Conservation (phyloP, 2,888 invertebrate species). For the Galeopsomyia nigrocyanea region DNA sequence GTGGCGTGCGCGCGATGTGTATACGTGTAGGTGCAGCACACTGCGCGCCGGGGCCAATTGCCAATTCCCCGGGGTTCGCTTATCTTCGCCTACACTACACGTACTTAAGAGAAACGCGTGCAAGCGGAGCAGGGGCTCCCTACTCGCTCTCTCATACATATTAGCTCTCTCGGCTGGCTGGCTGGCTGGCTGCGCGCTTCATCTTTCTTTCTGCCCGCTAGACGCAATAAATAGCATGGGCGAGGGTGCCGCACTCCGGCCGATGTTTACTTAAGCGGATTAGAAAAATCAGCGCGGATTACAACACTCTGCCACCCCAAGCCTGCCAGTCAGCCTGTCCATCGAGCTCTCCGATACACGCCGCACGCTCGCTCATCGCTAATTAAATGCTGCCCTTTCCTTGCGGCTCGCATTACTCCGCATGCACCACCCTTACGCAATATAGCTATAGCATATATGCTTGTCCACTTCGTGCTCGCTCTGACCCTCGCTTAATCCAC, state of each 20-base stretch:
- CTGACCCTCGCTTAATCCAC: too few species aligned
- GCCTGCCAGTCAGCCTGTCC: conserved; percentile 28
- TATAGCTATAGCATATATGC: too few species aligned
- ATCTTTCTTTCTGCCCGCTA: conserved; percentile 55
- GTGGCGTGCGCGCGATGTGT: conserved; percentile 64
- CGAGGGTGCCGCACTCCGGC: conserved; percentile 12
- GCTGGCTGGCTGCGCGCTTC: conserved; percentile 55
- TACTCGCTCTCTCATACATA: neutral
- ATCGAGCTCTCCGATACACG: neutral
- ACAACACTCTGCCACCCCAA: conserved; percentile 40
- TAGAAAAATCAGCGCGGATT: conserved; percentile 59
- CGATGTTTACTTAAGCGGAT: conserved; percentile 59
- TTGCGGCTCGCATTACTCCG: too few species aligned
- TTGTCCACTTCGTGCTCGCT: too few species aligned
- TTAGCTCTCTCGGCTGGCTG: too few species aligned
- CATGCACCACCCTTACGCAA: too few species aligned
- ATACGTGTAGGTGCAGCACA: too few species aligned
- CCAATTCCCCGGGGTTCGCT: conserved; percentile 63
- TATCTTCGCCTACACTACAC: conserved; percentile 65
- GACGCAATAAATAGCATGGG: conserved; percentile 59
- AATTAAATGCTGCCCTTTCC: conserved; percentile 7
- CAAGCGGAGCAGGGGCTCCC: conserved; percentile 16
- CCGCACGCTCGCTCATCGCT: neutral
- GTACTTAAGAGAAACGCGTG: too few species aligned
- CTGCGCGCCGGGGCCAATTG: conserved; percentile 38